These are phyloP conservation scores for Abrostola tripartita DNA, from an alignment of 2,888 invertebrate genomes.

Conservation along the genomic window DNA sequence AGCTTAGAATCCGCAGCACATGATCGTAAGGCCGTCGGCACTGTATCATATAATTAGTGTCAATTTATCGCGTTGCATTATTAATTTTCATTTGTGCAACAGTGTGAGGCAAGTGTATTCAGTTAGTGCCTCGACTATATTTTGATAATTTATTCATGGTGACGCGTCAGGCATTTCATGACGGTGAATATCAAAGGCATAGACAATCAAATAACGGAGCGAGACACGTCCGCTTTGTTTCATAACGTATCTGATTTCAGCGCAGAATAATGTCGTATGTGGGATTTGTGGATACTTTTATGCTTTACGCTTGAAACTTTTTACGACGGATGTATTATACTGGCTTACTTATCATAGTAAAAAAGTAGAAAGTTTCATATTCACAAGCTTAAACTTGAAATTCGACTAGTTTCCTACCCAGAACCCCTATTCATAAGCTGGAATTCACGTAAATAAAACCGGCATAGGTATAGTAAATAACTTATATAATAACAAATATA, in stretches of 20 bases:
- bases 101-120: conserved; percentile 61
- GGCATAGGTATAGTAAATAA: too few species aligned
- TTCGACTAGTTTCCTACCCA: too few species aligned
- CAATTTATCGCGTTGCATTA: conserved; percentile 82
- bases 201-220: conserved; percentile 57
- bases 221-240: conserved; percentile 30
- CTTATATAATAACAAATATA: too few species aligned
- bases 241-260: background rate
- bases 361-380: too few species aligned
- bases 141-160: conserved; percentile 77
- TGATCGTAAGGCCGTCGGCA: conserved; percentile 48
- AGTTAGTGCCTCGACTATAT: conserved; percentile 69
- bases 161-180: conserved; percentile 71
- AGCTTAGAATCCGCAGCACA: conserved; percentile 8
- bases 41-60: conserved; percentile 75
- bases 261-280: conserved; percentile 6
- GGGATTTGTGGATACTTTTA: background rate
- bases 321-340: too few species aligned
- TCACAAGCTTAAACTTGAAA: too few species aligned
- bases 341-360: too few species aligned
- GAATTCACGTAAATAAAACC: too few species aligned
- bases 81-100: conserved; percentile 80
- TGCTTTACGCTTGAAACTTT: too few species aligned
- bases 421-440: too few species aligned
- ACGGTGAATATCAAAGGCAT: conserved; percentile 64